Percentiles rank a stretch among this genome's conserved stretches.
Evolutionary conservation across 1,140 invertebrate species (phyloP).

Genomic region (Procambarus clarkii): DNA sequence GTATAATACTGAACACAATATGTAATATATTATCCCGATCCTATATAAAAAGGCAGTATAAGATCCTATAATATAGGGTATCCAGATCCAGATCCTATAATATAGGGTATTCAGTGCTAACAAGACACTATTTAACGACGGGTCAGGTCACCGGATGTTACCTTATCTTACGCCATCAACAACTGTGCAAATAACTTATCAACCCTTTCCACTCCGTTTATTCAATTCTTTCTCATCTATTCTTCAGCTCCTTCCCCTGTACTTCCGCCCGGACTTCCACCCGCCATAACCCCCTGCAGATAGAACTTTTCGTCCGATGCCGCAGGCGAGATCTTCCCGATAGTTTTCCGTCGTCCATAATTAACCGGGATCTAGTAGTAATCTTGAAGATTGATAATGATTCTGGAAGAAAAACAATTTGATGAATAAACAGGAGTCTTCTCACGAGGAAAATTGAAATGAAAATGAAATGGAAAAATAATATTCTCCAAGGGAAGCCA

Average conservation of each 20-base stretch:
- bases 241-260: slow-evolving; percentile 54
- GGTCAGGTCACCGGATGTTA: neutral
- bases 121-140: neutral
- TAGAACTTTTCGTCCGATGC: slow-evolving; percentile 41
- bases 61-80: too few relatives aligned
- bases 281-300: slow-evolving; percentile 39
- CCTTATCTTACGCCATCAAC: neutral
- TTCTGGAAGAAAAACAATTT: neutral
- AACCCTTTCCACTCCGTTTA: slow-evolving; percentile 62
- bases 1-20: too few relatives aligned
- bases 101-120: too few relatives aligned
- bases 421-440: neutral
- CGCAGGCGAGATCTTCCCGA: neutral
- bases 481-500: too few relatives aligned
- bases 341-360: neutral
- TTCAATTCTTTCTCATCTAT: slow-evolving; percentile 63
- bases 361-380: neutral
- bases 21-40: too few relatives aligned
- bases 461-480: too few relatives aligned
- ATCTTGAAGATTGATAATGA: neutral
- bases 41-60: too few relatives aligned
- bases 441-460: too few relatives aligned
- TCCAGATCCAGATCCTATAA: too few relatives aligned
- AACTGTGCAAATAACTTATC: slow-evolving; percentile 32
- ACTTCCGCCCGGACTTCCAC: slow-evolving; percentile 52